These are phyloP conservation scores for Chlorodrepanis virens DNA, from an alignment of 2,113 vertebrate species.

Conservation along the genomic window DNA sequence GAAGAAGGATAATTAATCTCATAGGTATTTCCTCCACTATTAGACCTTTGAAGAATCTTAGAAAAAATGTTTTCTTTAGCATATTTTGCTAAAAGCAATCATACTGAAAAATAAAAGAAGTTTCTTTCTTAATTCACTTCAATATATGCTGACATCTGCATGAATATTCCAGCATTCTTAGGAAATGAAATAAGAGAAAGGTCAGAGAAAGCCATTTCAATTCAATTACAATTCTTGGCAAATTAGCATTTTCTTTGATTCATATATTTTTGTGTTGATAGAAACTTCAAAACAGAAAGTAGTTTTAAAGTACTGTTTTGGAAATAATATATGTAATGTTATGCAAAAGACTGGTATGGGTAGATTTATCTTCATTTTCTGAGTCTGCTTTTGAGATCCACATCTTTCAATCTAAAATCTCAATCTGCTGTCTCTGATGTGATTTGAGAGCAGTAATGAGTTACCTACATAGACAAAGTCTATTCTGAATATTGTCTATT, in stretches of 20 bases:
- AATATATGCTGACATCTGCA: background rate
- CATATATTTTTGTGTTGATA: background rate
- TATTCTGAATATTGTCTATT: background rate
- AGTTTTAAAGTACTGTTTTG: background rate
- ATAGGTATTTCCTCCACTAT: background rate
- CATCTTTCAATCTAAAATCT: background rate
- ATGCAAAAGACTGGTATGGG: background rate
- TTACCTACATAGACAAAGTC: background rate
- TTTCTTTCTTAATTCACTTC: background rate
- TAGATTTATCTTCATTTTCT: background rate
- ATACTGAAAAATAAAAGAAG: background rate
- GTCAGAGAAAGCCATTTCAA: background rate
- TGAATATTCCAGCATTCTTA: background rate
- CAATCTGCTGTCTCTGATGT: background rate
- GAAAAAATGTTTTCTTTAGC: background rate
- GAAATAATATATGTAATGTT: background rate
- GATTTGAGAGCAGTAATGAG: background rate
- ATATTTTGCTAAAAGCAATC: background rate
- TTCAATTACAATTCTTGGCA: background rate
- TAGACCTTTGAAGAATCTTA: background rate
- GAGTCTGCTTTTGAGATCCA: background rate
- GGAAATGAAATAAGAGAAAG: background rate
- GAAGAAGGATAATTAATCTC: background rate
- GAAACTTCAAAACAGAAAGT: background rate
- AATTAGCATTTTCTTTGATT: background rate